Conservation (phyloP, 2,888 invertebrate species). For the Nymphalis urticae region DNA sequence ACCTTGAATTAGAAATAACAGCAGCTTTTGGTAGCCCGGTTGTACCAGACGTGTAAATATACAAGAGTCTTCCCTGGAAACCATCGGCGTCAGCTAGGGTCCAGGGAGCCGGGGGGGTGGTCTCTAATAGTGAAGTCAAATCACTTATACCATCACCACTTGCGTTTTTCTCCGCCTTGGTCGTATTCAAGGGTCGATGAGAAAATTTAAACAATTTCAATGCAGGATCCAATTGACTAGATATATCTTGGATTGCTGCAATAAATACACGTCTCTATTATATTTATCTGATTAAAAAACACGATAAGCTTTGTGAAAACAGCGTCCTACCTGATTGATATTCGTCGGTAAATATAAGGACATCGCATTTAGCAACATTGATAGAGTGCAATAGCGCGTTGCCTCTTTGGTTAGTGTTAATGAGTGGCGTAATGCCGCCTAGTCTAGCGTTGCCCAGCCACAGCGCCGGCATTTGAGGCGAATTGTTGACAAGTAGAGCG, state of each 20-base stretch:
- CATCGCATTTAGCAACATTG: constrained; percentile 90
- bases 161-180: constrained; percentile 44
- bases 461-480: constrained; percentile 93
- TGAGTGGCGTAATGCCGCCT: constrained; percentile 92
- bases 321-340: constrained; percentile 81
- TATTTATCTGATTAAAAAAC: not conserved
- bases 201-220: constrained; percentile 85
- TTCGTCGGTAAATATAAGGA: constrained; percentile 90
- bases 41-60: constrained; percentile 99
- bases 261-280: constrained; percentile 8
- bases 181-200: constrained; percentile 57
- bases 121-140: constrained; percentile 81
- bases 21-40: constrained; percentile 99
- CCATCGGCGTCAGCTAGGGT: constrained; percentile 82
- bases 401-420: constrained; percentile 95
- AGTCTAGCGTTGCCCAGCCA: constrained; percentile 97
- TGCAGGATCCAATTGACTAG: constrained; percentile 84
- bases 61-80: constrained; percentile 91
- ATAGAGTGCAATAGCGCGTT: constrained; percentile 94
- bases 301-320: not conserved
- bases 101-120: constrained; percentile 80
- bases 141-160: constrained; percentile 77
- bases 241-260: constrained; percentile 86
- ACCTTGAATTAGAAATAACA: constrained; percentile 96
- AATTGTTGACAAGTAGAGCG: constrained; percentile 94